Evolutionary conservation across 2,113 vertebrate species (phyloP).

Genomic region (Dicerorhinus sumatrensis): DNA sequence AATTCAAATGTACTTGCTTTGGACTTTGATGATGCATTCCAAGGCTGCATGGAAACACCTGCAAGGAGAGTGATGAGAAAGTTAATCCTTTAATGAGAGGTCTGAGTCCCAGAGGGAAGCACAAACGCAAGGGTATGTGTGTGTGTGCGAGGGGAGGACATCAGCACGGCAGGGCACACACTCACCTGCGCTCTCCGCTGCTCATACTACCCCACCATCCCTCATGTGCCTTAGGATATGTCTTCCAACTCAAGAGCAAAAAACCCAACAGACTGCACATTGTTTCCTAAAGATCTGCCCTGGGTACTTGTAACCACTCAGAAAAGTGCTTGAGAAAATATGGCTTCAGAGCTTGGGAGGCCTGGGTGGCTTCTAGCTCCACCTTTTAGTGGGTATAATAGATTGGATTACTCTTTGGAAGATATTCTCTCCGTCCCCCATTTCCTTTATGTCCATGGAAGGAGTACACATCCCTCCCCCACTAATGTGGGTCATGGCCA

Average conservation of each 20-base stretch:
- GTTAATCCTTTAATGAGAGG: background rate
- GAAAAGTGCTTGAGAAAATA: background rate
- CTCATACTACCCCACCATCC: background rate
- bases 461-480: background rate
- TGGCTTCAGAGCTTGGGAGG: background rate
- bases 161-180: background rate
- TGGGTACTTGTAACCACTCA: background rate
- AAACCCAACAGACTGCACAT: fast-evolving
- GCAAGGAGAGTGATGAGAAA: background rate
- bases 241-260: background rate
- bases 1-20: background rate
- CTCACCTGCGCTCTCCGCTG: background rate
- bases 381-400: fast-evolving
- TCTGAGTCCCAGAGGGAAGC: background rate
- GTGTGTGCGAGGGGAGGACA: no score
- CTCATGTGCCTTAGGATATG: fast-evolving
- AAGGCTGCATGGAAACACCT: background rate
- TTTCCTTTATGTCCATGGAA: background rate
- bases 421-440: background rate
- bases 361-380: background rate
- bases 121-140: background rate
- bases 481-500: fast-evolving
- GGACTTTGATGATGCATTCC: background rate
- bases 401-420: no score
- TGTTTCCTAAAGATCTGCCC: background rate